These are phyloP conservation scores for Lobophora halterata DNA, from an alignment of 2,888 invertebrate species.

Conservation along the genomic window DNA sequence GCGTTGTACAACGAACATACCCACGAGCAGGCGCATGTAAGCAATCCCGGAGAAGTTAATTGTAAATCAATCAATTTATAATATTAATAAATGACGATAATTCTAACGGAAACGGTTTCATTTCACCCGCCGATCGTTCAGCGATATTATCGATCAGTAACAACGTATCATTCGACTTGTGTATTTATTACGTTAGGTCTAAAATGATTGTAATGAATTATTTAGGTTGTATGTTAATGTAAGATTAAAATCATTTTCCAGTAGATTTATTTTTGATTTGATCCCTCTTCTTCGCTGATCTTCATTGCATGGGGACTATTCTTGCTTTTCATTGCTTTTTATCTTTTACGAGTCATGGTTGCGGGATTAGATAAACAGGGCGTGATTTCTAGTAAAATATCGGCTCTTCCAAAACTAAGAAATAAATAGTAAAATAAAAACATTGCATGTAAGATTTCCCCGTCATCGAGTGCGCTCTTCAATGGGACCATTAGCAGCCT, in stretches of 20 bases:
- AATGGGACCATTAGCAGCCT: constrained; percentile 27
- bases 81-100: constrained; percentile 53
- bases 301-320: constrained; percentile 48
- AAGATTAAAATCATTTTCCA: constrained; percentile 56
- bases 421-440: constrained; percentile 20
- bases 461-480: constrained; percentile 22
- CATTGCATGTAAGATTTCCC: constrained; percentile 25
- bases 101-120: constrained; percentile 51
- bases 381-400: constrained; percentile 23
- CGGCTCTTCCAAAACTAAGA: constrained; percentile 27
- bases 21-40: constrained; percentile 27
- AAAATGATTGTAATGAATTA: constrained; percentile 44
- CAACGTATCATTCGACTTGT: constrained; percentile 35
- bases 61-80: constrained; percentile 52
- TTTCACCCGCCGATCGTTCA: constrained; percentile 41
- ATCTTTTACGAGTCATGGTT: no score
- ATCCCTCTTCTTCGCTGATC: constrained; percentile 41
- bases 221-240: constrained; percentile 52
- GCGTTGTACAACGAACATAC: constrained; percentile 20
- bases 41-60: constrained; percentile 36
- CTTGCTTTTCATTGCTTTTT: constrained; percentile 43
- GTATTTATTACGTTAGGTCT: constrained; percentile 33
- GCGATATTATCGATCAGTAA: constrained; percentile 17
- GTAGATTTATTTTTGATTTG: constrained; percentile 40
- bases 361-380: constrained; percentile 51